phyloP scores from a whole-genome alignment of 2,113 vertebrate genomes.

The Zapus hudsonius region DNA sequence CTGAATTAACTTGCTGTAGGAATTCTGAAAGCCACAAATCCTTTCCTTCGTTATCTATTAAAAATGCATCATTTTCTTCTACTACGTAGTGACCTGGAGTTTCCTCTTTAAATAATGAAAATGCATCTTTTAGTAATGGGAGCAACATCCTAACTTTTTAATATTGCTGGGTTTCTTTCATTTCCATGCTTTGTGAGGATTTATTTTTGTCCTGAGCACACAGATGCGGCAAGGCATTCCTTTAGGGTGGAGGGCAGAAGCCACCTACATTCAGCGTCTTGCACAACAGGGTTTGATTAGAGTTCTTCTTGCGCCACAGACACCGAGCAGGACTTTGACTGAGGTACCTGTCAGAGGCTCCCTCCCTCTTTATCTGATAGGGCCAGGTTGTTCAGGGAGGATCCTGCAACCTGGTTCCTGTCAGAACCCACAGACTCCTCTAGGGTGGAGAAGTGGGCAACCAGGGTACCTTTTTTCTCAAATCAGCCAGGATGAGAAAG shows the following conservation, averaged over 20 bases:
- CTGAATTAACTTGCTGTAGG: conserved; percentile 35
- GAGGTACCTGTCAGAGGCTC: not conserved
- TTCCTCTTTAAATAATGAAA: conserved; percentile 24
- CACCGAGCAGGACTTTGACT: not conserved
- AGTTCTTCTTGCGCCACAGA: not conserved
- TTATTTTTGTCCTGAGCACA: not conserved
- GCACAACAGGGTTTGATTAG: conserved; percentile 46
- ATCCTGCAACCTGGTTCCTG: not conserved
- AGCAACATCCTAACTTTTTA: not conserved
- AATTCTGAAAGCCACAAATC: not conserved
- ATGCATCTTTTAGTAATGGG: not conserved
- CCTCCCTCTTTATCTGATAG: conserved; percentile 58
- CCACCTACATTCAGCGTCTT: conserved; percentile 42
- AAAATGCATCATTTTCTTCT: not conserved
- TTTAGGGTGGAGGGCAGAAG: not conserved
- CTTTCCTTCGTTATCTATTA: conserved; percentile 18
- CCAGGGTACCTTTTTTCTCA: not conserved
- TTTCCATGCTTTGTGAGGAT: conserved; percentile 14
- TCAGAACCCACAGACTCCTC: not conserved
- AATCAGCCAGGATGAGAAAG: not conserved
- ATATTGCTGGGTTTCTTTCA: not conserved
- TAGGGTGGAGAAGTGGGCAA: not conserved
- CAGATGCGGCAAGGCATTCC: not conserved
- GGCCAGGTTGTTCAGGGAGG: not conserved
- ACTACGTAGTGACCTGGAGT: not conserved